These are phyloP conservation scores for Clistopyga incitator DNA, from an alignment of 2,888 invertebrate species.

Conservation along the genomic window DNA sequence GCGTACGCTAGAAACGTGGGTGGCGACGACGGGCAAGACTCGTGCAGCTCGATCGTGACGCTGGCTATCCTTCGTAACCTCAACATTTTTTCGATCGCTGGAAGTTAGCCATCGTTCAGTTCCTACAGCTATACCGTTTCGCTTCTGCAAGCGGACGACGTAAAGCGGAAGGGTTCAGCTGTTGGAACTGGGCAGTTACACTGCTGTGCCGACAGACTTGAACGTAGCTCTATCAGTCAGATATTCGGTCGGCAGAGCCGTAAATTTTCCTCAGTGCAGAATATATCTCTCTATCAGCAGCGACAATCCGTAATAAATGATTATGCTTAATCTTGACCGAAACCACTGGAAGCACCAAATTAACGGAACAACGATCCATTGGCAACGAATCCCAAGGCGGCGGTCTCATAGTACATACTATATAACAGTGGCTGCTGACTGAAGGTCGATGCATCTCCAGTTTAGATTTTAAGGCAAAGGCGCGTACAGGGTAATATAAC, in stretches of 20 bases:
- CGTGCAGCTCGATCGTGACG: too few species aligned
- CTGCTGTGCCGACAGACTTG: too few species aligned
- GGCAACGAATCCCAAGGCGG: not conserved
- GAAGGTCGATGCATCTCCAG: slow-evolving; percentile 56
- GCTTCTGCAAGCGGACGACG: too few species aligned
- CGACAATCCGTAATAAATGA: not conserved
- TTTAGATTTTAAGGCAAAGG: slow-evolving; percentile 29
- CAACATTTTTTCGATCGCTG: too few species aligned
- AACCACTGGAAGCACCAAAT: not conserved
- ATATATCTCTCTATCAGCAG: not conserved
- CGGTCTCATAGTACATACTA: not conserved
- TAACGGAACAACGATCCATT: not conserved
- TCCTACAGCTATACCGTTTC: too few species aligned
- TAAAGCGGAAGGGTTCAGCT: too few species aligned
- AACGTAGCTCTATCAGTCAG: too few species aligned
- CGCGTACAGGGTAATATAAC: not conserved
- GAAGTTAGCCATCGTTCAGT: too few species aligned
- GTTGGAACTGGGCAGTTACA: too few species aligned
- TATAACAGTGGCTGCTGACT: not conserved
- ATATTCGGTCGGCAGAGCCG: not conserved
- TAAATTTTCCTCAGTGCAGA: not conserved
- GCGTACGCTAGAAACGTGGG: too few species aligned
- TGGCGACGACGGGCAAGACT: too few species aligned
- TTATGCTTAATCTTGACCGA: not conserved
- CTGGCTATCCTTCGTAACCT: too few species aligned